Conservation (phyloP, 23 tunicate species). For the Halocynthia aurantium region DNA sequence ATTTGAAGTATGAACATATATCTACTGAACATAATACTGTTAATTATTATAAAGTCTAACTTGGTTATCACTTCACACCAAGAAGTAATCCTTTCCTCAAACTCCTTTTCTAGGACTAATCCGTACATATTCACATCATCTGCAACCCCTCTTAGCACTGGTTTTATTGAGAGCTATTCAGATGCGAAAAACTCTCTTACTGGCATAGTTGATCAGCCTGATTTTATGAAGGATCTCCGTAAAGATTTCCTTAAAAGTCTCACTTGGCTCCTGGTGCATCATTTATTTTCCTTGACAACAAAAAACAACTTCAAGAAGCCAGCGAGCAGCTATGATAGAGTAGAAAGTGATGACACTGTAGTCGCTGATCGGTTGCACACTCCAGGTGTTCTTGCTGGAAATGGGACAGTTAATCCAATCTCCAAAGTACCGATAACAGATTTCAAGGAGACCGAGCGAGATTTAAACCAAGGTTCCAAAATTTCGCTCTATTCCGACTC, state of each 20-base stretch:
- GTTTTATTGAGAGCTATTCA: conserved; percentile 50
- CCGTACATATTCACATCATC: conserved; percentile 31
- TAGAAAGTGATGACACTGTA: background rate
- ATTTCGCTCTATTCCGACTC: background rate
- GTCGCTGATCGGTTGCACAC: background rate
- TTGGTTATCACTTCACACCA: no score
- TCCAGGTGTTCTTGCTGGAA: no score
- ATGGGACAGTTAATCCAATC: no score
- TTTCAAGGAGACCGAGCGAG: no score
- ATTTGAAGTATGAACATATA: background rate
- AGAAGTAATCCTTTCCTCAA: no score
- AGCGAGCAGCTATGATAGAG: background rate
- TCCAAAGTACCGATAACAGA: background rate
- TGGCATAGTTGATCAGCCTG: conserved; percentile 70
- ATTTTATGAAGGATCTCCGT: conserved; percentile 33
- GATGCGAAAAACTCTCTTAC: conserved; percentile 62
- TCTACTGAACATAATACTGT: background rate
- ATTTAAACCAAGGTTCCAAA: no score
- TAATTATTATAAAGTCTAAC: no score
- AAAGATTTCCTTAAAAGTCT: conserved; percentile 41
- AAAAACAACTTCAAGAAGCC: background rate
- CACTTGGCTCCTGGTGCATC: conserved; percentile 43
- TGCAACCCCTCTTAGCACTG: conserved; percentile 43
- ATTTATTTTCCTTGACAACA: background rate
- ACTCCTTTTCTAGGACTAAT: conserved; percentile 22